These are phyloP conservation scores for Galerucella calmariensis DNA, from an alignment of 2,888 invertebrate species.

Conservation along the genomic window DNA sequence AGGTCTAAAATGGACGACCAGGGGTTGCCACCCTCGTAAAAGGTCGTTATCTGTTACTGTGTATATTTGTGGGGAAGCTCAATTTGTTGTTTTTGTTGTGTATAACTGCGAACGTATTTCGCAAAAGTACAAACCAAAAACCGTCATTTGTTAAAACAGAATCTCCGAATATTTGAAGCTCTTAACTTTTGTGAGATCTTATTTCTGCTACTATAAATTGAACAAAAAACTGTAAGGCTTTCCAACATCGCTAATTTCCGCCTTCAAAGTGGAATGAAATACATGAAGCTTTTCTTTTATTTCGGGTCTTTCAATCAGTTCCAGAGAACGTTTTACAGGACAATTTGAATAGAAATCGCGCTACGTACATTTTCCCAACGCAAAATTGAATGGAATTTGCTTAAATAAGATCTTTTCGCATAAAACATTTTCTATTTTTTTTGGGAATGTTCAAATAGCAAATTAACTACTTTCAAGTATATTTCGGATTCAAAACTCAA, in stretches of 20 bases:
- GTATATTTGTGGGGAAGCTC: no score
- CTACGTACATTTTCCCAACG: neutral
- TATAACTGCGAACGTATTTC: no score
- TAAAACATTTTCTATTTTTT: neutral
- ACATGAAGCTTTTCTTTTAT: neutral
- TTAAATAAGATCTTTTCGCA: neutral
- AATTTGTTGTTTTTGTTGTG: no score
- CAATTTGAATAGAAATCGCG: conserved; percentile 7
- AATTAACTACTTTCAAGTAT: neutral
- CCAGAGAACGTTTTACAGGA: neutral
- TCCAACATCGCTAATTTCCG: neutral
- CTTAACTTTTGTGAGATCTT: neutral
- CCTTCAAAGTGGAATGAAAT: neutral
- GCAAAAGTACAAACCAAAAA: no score
- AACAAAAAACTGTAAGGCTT: no score
- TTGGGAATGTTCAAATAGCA: neutral
- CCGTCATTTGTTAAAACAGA: no score
- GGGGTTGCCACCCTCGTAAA: no score
- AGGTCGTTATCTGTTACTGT: no score
- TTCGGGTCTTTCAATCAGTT: neutral
- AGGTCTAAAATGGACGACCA: no score
- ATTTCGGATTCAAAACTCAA: no score
- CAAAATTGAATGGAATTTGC: conserved; percentile 11
- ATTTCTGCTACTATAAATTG: neutral
- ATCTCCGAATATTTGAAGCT: no score